Conservation (phyloP, 2,797 vertebrate species). For the Cephalopachus bancanus region DNA sequence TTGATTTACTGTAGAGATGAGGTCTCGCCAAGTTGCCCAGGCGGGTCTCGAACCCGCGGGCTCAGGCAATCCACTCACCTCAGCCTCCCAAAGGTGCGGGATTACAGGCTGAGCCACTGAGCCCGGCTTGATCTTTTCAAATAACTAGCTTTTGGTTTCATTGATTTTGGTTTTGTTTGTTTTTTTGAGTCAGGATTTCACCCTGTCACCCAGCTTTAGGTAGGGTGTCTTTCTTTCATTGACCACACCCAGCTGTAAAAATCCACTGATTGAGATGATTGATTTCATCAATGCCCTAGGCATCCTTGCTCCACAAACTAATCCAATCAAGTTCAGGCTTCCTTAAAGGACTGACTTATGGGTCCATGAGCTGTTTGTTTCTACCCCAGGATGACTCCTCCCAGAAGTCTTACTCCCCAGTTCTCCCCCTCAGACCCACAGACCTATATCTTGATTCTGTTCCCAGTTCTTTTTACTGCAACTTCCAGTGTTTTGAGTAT, state of each 20-base stretch:
- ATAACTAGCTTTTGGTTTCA: no score
- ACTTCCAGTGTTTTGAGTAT: background rate
- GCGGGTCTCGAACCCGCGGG: no score
- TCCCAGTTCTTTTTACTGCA: background rate
- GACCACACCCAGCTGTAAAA: no score
- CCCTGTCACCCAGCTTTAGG: background rate
- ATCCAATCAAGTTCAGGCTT: background rate
- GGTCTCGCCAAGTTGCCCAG: no score
- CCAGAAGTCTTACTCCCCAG: background rate
- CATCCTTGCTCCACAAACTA: background rate
- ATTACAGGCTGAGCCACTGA: no score
- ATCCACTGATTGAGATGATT: background rate
- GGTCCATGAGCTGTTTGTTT: background rate
- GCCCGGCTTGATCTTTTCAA: no score
- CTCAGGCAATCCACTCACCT: no score
- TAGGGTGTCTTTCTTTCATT: no score
- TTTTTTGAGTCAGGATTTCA: background rate
- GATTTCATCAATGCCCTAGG: background rate
- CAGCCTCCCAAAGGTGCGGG: no score
- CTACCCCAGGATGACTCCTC: background rate
- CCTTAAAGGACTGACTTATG: background rate
- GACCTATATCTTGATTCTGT: background rate
- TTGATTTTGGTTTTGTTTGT: no score
- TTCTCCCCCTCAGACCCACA: background rate
- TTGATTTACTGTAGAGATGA: no score